phyloP scores from a whole-genome alignment of 2,797 vertebrate genomes.

The Peromyscus melanophrys region DNA sequence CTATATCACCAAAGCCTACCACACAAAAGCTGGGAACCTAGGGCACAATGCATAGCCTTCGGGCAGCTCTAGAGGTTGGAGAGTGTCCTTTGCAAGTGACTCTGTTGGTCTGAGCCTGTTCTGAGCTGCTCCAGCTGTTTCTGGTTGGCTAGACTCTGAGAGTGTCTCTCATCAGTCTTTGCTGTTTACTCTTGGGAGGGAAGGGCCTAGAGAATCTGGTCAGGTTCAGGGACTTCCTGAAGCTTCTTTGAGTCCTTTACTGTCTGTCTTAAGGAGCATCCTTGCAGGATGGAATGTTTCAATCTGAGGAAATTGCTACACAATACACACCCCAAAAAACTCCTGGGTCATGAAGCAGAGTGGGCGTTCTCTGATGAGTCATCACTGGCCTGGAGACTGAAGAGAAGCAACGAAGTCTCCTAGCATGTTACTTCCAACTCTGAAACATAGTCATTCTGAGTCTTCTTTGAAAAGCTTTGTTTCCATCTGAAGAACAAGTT shows the following conservation, averaged over 20 bases:
- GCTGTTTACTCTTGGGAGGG: not conserved
- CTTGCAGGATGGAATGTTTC: not conserved
- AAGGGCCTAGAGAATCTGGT: not conserved
- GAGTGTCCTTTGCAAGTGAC: not conserved
- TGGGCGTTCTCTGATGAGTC: not conserved
- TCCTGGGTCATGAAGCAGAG: slow-evolving; percentile 52
- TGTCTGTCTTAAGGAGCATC: not conserved
- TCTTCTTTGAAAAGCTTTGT: not conserved
- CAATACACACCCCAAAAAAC: not conserved
- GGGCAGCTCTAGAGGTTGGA: not conserved
- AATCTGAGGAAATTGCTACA: not conserved
- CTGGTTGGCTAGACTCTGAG: not conserved
- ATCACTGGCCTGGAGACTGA: not conserved
- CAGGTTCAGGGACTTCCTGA: not conserved
- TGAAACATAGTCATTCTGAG: slow-evolving; percentile 56
- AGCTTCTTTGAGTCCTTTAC: not conserved
- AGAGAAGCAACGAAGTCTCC: not conserved
- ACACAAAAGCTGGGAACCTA: not conserved
- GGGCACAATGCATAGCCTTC: not conserved
- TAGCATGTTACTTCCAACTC: not conserved
- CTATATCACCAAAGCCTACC: not conserved
- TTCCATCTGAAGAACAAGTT: not conserved
- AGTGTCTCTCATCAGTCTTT: not conserved
- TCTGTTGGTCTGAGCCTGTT: not conserved
- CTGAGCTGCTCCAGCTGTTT: not conserved